These are phyloP conservation scores for Peromyscus nudipes DNA, from an alignment of 2,797 vertebrate species.

Conservation along the genomic window DNA sequence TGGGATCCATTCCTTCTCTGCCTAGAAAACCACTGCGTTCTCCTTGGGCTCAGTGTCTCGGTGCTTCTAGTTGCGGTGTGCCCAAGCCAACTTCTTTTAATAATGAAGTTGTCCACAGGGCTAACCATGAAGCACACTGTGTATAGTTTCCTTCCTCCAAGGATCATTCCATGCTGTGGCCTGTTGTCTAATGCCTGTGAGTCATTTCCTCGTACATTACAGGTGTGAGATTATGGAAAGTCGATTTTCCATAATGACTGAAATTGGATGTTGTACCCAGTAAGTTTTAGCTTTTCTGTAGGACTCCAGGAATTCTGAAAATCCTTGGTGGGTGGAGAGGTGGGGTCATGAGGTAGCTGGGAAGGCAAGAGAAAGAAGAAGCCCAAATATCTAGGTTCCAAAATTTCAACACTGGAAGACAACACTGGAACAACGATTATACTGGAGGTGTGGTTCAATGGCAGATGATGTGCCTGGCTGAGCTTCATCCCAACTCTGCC, in stretches of 20 bases:
- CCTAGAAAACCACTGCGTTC: not conserved
- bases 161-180: not conserved
- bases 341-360: not conserved
- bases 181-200: not conserved
- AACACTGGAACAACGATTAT: not conserved
- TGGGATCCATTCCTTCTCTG: not conserved
- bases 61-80: not conserved
- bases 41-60: not conserved
- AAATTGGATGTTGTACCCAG: not conserved
- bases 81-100: not conserved
- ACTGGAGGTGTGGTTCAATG: not conserved
- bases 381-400: conserved; percentile 20
- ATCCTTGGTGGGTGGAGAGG: not conserved
- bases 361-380: not conserved
- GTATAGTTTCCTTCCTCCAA: not conserved
- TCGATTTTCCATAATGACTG: not conserved
- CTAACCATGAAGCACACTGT: not conserved
- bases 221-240: conserved; percentile 1
- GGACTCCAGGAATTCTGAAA: not conserved
- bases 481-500: not conserved
- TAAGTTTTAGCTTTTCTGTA: not conserved
- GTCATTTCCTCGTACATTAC: not conserved
- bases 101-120: not conserved
- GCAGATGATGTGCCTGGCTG: not conserved
- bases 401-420: not conserved